Evolutionary conservation across 2,797 vertebrate genomes (phyloP).

Genomic region (Gallinago nigripennis): DNA sequence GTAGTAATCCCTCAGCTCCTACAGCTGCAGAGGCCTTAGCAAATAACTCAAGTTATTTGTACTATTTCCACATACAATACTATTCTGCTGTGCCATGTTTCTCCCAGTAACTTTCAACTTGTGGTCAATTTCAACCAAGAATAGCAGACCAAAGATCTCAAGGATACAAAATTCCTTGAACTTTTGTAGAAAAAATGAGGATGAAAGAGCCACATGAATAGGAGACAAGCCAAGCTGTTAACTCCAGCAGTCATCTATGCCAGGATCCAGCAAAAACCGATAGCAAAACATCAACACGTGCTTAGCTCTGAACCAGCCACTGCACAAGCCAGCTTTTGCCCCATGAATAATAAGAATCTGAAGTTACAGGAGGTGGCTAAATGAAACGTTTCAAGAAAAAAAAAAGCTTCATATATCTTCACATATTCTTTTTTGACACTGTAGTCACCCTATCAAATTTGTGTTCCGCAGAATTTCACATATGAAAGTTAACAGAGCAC

Average conservation of each 20-base stretch:
- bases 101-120: not conserved
- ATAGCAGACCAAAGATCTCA: not conserved
- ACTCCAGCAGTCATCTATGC: not conserved
- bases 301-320: not conserved
- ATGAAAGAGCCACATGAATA: not conserved
- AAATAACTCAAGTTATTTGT: not conserved
- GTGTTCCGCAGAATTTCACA: not conserved
- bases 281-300: not conserved
- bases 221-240: not conserved
- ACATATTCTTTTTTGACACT: not conserved
- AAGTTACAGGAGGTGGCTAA: not conserved
- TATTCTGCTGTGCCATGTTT: not conserved
- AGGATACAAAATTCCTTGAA: not conserved
- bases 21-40: not conserved
- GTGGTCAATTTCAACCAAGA: not conserved
- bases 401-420: not conserved
- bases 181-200: not conserved
- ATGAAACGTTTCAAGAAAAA: not conserved
- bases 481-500: not conserved
- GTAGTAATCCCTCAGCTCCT: not conserved
- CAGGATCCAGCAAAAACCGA: not conserved
- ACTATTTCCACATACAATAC: not conserved
- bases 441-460: not conserved
- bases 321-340: not conserved
- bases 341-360: not conserved